Conservation (phyloP, 2,797 vertebrate genomes). For the Notoglanidium macrostoma region DNA sequence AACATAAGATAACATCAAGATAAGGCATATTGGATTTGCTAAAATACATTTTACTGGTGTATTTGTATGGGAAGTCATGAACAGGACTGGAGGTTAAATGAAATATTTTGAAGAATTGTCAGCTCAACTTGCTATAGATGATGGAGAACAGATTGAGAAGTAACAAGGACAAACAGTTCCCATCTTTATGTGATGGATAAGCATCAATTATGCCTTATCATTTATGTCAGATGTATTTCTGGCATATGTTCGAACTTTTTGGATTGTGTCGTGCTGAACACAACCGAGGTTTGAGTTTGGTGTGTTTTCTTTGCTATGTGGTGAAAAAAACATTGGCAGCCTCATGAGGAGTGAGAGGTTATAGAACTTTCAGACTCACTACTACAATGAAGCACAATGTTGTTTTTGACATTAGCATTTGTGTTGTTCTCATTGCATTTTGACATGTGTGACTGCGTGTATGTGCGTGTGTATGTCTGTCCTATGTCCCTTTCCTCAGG, state of each 20-base stretch:
- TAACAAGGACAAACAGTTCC: background rate
- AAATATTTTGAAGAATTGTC: background rate
- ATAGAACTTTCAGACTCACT: conserved; percentile 22
- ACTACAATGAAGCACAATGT: conserved; percentile 33
- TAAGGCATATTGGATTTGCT: background rate
- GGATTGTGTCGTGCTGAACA: conserved; percentile 23
- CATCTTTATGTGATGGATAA: conserved; percentile 18
- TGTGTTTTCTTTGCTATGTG: conserved; percentile 1
- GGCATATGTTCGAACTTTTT: conserved; percentile 7
- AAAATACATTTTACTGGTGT: background rate
- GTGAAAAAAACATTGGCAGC: conserved; percentile 17
- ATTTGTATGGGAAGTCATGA: background rate
- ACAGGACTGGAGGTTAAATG: background rate
- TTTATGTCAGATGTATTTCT: background rate
- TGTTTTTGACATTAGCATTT: conserved; percentile 62
- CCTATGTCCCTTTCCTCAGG: conserved; percentile 81
- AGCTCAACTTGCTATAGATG: background rate
- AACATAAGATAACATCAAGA: background rate
- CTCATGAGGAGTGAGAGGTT: conserved; percentile 13
- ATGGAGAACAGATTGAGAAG: background rate
- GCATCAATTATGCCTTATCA: conserved; percentile 2
- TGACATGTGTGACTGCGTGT: conserved; percentile 29
- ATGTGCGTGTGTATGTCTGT: conserved; percentile 52
- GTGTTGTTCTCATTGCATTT: conserved; percentile 42
- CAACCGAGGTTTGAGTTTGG: conserved; percentile 13